phyloP scores from a whole-genome alignment of 2,888 invertebrate species.

The Pammene aurita region DNA sequence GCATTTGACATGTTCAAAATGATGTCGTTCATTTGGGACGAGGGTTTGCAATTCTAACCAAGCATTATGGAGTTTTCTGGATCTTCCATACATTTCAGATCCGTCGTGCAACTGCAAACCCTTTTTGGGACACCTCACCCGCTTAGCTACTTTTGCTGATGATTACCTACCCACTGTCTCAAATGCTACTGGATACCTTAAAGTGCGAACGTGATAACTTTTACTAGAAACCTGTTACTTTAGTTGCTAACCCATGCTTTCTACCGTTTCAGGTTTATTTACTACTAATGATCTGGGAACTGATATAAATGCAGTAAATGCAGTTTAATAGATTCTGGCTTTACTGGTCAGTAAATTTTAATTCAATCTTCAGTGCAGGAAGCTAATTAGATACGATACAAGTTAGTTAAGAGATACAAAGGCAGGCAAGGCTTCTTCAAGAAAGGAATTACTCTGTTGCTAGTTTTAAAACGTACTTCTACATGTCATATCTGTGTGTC shows the following conservation, averaged over 20 bases:
- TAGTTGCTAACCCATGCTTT: constrained; percentile 32
- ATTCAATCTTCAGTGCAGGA: constrained; percentile 4
- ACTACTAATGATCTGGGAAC: constrained; percentile 38
- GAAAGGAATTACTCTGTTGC: background rate
- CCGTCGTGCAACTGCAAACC: too few species aligned
- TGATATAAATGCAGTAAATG: constrained; percentile 29
- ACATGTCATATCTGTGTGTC: background rate
- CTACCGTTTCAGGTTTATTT: constrained; percentile 37
- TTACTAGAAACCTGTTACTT: constrained; percentile 39
- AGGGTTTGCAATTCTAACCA: too few species aligned
- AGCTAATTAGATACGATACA: too few species aligned
- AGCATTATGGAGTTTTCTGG: too few species aligned
- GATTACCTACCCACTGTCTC: too few species aligned
- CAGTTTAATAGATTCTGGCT: constrained; percentile 17
- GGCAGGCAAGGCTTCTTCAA: background rate
- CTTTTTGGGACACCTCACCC: too few species aligned
- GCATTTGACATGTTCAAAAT: too few species aligned
- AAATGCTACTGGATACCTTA: background rate
- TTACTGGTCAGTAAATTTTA: background rate
- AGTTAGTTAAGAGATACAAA: too few species aligned
- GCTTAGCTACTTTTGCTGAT: too few species aligned
- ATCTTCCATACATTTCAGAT: too few species aligned
- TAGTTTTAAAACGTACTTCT: too few species aligned
- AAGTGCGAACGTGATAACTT: constrained; percentile 28
- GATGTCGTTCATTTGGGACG: too few species aligned